Evolutionary conservation across 2,888 invertebrate genomes (phyloP), one percentile per base, ranked within the genome.

Genomic region (Synergus laeviventris): DNA sequence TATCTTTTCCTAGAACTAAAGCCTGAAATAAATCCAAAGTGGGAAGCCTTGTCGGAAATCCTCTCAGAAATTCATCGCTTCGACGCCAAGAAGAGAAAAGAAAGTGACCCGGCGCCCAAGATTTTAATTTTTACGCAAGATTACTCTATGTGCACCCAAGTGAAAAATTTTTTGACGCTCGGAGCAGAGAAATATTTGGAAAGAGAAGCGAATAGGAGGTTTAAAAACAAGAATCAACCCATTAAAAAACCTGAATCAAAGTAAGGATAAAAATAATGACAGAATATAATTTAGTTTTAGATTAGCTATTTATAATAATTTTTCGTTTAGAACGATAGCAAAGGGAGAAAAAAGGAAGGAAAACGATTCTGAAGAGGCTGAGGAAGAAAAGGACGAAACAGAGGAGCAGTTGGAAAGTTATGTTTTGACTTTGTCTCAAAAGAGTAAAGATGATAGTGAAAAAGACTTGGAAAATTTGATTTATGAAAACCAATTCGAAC

Each of bases 11-110:
- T 84, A 96, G 96, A 95, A 91, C 93, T 96, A 78, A 93, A 94
- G 84, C 96, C 96, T 14, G 98, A 98, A 91, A 92, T 94, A 56
- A 96, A 95, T 89, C 97, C 98, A 8, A 99, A 99, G 91, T 99
- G 98, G 98, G 93, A 94, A 85, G 94, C 95, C 12, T 91, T 99
- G 4, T 93, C 93, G 79, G 97, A 98, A 90, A 93, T 98, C 78
- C 91, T 99, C 62, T 92, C 93, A 81, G 98, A 99, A 92, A 97
- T 99, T 87, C 95, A 96, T 21, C 92, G 92, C 45, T 95, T 96
- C 89, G 94, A 94, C 77, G 93, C 93, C 84, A 92, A 92, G 76
- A 91, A 91, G 3, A 87, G 88, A 78, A 88, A 88, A 49, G 76
- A 73, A 11, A 73, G 70, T 76, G 21, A 59, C n/a, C 14, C 21